phyloP scores from a whole-genome alignment of 2,888 invertebrate species.

The Ectemnius continuus region DNA sequence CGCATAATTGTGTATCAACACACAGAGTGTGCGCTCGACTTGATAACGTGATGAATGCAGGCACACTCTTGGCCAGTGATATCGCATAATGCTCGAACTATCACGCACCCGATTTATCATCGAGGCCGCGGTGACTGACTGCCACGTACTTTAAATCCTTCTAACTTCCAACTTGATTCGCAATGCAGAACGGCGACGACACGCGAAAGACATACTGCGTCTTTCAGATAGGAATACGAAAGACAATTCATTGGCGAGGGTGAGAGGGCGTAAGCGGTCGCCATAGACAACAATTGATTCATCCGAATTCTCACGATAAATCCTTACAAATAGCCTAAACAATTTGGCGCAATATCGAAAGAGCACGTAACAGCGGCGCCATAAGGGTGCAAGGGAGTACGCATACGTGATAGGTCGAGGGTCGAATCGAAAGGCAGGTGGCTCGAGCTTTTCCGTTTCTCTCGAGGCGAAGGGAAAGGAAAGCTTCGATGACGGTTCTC shows the following conservation, averaged over 20 bases:
- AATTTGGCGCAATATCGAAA: constrained; percentile 66
- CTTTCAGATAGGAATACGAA: too few species aligned
- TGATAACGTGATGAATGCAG: constrained; percentile 77
- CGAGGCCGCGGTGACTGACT: constrained; percentile 50
- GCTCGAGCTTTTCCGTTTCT: constrained; percentile 39
- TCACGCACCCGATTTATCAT: constrained; percentile 40
- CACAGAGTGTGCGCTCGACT: constrained; percentile 70
- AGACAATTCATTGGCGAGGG: not conserved
- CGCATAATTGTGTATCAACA: constrained; percentile 78
- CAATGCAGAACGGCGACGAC: too few species aligned
- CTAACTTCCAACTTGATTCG: too few species aligned
- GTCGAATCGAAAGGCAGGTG: constrained; percentile 44
- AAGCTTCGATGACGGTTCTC: constrained; percentile 42
- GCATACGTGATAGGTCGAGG: constrained; percentile 65
- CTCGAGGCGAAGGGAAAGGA: constrained; percentile 41
- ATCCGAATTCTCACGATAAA: constrained; percentile 55
- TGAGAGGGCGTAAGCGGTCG: constrained; percentile 1
- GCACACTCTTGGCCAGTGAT: constrained; percentile 53
- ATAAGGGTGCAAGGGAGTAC: constrained; percentile 43
- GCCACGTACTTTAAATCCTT: constrained; percentile 47
- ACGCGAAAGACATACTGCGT: too few species aligned
- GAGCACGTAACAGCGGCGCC: constrained; percentile 52
- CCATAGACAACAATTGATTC: constrained; percentile 6
- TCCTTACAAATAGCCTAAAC: constrained; percentile 68
- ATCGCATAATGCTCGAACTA: constrained; percentile 32